These are phyloP conservation scores for Rallus crepitans DNA, from an alignment of 2,797 vertebrate species.

Conservation along the genomic window DNA sequence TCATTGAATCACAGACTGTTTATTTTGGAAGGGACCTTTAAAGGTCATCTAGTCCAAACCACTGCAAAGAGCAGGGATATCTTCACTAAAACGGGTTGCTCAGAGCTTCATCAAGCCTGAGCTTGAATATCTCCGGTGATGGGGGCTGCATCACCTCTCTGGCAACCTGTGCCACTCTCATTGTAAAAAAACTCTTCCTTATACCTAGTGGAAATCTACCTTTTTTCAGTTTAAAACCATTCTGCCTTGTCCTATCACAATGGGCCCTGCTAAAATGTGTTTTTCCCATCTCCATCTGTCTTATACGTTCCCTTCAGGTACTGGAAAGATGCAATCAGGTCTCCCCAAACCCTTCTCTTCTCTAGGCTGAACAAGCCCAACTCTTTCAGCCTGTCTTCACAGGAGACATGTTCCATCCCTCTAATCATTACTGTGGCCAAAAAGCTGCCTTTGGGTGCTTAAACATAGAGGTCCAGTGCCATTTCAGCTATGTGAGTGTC, in stretches of 20 bases:
- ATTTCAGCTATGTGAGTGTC: neutral
- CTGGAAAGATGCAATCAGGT: fast-evolving
- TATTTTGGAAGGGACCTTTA: neutral
- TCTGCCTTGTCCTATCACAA: neutral
- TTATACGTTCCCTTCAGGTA: too few species aligned
- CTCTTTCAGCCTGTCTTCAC: neutral
- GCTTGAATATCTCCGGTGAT: neutral
- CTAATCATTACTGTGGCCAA: neutral
- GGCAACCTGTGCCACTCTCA: neutral
- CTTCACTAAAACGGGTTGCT: neutral
- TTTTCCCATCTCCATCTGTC: neutral
- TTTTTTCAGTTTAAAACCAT: neutral
- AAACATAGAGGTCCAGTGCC: neutral
- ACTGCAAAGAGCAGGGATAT: neutral
- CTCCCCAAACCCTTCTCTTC: neutral
- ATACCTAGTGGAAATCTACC: neutral
- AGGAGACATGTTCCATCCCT: neutral
- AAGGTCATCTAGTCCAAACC: neutral
- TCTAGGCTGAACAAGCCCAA: too few species aligned
- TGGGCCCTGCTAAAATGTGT: neutral
- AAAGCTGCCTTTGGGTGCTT: neutral
- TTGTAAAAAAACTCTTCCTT: neutral
- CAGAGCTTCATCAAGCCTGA: fast-evolving
- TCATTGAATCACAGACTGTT: neutral
- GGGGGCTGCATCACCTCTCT: neutral